Percentiles rank a stretch among this genome's conserved stretches.
Evolutionary conservation across 92 coral and sea anemone species (phyloP).

Genomic region (Actinostola sp.): DNA sequence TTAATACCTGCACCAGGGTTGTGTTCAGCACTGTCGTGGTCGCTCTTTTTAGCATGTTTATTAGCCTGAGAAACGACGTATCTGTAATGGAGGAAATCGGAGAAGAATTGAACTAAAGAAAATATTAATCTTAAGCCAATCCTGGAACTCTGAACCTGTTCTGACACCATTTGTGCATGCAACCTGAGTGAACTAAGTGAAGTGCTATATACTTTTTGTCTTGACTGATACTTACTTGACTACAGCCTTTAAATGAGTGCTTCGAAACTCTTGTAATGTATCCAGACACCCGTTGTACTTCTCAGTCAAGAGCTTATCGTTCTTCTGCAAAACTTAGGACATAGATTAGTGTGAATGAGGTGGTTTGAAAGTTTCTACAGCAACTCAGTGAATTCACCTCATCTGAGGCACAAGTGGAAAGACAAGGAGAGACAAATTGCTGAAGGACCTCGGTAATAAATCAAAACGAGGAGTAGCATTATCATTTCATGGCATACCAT

Average conservation of each 20-base stretch:
- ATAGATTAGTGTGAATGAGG: too few relatives aligned
- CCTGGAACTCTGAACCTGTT: too few relatives aligned
- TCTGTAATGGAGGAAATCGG: slow-evolving; percentile 13
- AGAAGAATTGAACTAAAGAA: too few relatives aligned
- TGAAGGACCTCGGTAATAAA: too few relatives aligned
- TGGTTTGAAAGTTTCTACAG: too few relatives aligned
- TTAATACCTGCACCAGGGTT: slow-evolving; percentile 76
- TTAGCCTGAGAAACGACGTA: slow-evolving; percentile 57
- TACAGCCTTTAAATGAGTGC: slow-evolving; percentile 64
- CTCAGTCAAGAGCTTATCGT: slow-evolving; percentile 32
- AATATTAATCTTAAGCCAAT: too few relatives aligned
- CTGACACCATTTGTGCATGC: too few relatives aligned
- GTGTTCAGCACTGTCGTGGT: slow-evolving; percentile 38
- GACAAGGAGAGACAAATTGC: too few relatives aligned
- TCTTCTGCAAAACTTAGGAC: slow-evolving; percentile 49
- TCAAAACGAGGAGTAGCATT: neutral
- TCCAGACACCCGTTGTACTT: slow-evolving; percentile 66
- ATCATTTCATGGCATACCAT: slow-evolving; percentile 50
- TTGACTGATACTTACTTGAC: slow-evolving; percentile 54
- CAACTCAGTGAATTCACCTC: too few relatives aligned
- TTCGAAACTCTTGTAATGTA: slow-evolving; percentile 68
- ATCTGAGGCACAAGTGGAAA: too few relatives aligned
- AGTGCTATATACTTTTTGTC: too few relatives aligned
- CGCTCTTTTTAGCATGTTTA: slow-evolving; percentile 18
- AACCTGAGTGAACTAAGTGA: too few relatives aligned